A percentile compares a stretch with the other conserved stretches of the same genome.
Conservation (phyloP, 1,140 invertebrate genomes). For the Bombus waltoni region DNA sequence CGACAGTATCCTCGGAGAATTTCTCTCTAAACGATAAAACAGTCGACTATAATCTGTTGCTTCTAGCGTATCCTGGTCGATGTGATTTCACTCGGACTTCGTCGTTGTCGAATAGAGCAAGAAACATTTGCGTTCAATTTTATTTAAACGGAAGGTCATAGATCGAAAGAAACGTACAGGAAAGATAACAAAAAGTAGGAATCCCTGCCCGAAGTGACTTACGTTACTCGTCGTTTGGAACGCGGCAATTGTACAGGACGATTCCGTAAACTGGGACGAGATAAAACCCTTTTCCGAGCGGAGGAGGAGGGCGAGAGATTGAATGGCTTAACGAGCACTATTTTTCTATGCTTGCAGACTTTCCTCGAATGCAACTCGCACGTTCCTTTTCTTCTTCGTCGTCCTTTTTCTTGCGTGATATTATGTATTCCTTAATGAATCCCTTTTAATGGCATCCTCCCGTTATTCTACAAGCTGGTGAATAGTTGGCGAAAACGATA, state of each 20-base stretch:
- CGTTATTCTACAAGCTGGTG: neutral
- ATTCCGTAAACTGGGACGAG: slow-evolving; percentile 27
- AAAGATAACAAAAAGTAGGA: neutral
- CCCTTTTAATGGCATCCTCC: neutral
- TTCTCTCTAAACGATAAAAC: too few species aligned
- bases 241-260: slow-evolving; percentile 1
- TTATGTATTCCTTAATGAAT: slow-evolving; percentile 18
- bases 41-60: too few species aligned
- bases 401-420: neutral
- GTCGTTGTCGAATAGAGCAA: too few species aligned
- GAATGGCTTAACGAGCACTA: slow-evolving; percentile 35
- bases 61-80: too few species aligned
- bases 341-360: slow-evolving; percentile 6
- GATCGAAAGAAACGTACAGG: neutral
- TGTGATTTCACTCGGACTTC: too few species aligned
- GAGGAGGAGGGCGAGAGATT: neutral
- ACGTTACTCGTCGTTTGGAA: neutral
- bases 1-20: too few species aligned
- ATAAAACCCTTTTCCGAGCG: neutral
- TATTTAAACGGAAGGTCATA: too few species aligned
- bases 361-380: neutral
- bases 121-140: too few species aligned
- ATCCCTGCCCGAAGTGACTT: neutral
- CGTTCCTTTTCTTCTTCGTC: neutral
- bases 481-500: neutral